Conservation (phyloP, 2,113 vertebrate species). For the Gila orcuttii region DNA sequence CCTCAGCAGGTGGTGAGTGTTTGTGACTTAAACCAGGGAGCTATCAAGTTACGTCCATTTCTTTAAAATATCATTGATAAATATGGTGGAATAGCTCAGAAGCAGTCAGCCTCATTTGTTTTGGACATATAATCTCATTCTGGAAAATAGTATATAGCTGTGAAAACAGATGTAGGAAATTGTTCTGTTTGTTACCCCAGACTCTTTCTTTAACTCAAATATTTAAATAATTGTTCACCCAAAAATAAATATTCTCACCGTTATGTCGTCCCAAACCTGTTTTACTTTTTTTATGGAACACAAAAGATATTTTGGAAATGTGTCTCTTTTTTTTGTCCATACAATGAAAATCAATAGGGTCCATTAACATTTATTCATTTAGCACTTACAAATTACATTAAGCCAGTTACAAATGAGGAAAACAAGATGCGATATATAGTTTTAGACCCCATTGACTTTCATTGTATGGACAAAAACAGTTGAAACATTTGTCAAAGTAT, state of each 20-base stretch:
- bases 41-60: slow-evolving; percentile 39
- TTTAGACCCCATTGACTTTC: no score
- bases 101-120: neutral
- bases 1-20: slow-evolving; percentile 73
- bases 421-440: no score
- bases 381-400: neutral
- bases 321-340: neutral
- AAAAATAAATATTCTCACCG: neutral
- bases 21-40: slow-evolving; percentile 64
- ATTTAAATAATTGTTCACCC: neutral
- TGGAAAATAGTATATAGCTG: neutral
- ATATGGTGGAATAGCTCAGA: slow-evolving; percentile 19
- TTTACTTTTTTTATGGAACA: neutral
- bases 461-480: no score
- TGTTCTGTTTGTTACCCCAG: neutral
- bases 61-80: slow-evolving; percentile 41
- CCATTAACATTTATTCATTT: neutral
- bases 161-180: slow-evolving; percentile 33
- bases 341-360: no score
- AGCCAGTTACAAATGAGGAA: no score
- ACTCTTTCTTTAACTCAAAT: neutral
- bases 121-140: neutral
- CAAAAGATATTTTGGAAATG: neutral
- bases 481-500: no score
- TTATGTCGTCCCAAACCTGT: neutral